Evolutionary conservation across 2,888 invertebrate genomes (phyloP).

Genomic region (Conistra vaccinii): DNA sequence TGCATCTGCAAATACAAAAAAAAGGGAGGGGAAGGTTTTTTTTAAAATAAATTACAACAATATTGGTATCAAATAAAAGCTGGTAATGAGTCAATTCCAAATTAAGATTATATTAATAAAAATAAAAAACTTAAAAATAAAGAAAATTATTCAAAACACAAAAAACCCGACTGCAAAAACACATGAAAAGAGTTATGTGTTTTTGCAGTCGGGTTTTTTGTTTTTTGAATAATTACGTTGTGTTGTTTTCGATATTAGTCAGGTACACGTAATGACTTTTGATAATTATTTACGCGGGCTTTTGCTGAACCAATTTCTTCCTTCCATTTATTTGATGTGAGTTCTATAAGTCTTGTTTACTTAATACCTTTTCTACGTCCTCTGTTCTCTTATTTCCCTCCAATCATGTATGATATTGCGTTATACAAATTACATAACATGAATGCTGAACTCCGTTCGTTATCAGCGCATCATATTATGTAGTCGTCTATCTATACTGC

Average conservation of each 20-base stretch:
- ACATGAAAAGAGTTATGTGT: too few species aligned
- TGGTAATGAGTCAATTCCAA: too few species aligned
- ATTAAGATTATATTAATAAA: too few species aligned
- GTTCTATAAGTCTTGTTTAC: neutral
- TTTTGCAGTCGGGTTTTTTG: too few species aligned
- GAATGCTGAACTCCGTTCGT: conserved; percentile 10
- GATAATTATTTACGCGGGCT: neutral
- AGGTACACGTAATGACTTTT: neutral
- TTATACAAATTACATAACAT: conserved; percentile 23
- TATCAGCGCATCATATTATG: conserved; percentile 19
- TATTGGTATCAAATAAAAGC: too few species aligned
- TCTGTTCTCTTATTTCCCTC: neutral
- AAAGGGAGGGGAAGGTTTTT: too few species aligned
- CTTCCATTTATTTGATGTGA: neutral
- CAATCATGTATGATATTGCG: neutral
- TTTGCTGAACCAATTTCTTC: neutral
- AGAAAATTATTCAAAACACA: too few species aligned
- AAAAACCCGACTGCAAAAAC: too few species aligned
- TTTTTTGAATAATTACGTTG: too few species aligned
- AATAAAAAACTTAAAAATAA: too few species aligned
- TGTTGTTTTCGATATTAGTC: neutral
- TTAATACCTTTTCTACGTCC: neutral
- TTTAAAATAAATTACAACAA: too few species aligned
- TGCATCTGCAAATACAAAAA: too few species aligned
- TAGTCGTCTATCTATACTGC: neutral